Evolutionary conservation across 2,888 invertebrate species (phyloP), one percentile per base, ranked within the genome.

Genomic region (Lasioglossum pauxillum): DNA sequence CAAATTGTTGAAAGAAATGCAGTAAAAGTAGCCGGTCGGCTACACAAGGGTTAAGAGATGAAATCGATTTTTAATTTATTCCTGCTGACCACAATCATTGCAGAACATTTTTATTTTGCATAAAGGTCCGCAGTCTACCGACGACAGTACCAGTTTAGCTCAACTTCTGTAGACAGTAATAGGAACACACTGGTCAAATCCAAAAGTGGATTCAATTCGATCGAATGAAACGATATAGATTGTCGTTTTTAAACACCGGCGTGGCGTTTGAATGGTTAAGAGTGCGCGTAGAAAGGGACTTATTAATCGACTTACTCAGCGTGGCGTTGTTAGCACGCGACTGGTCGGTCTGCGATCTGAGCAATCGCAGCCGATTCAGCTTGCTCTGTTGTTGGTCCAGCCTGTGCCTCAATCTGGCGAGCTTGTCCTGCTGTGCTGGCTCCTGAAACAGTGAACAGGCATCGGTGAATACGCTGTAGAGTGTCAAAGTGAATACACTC

Each of bases 311-410:
- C 98, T 98, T 95, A 98, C 98, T 98, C 95, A 98, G 97, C 92
- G 98, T 98, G 93, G 98, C 97, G 96, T 98, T 98, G 95, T 97
- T 98, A 95, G 98, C 98, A 95, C 98, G 98, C 95, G 98, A 98
- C 94, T 98, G 97, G 95, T 99, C 98, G 93, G 98, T 98, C 96
- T 99, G 99, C 87, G 99, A 99, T 91, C 99, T 96, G 93, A 99
- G 97, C 91, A 99, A 98, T 94, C 99, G 96, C 95, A 99, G 96
- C 95, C 98, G 97, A 92, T 98, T 97, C 95, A 99, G 96, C 96
- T 99, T 99, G 95, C 98, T 97, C 96, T 99, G 99, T 95, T 99
- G 99, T 89, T 98, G 98, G 95, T 99, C 98, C 92, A 99, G 98
- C 92, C 98, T 97, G 94, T 99, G 99, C 91, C 98, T 97, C 94